phyloP scores from a whole-genome alignment of 2,888 invertebrate genomes.

The Lymantria monacha region DNA sequence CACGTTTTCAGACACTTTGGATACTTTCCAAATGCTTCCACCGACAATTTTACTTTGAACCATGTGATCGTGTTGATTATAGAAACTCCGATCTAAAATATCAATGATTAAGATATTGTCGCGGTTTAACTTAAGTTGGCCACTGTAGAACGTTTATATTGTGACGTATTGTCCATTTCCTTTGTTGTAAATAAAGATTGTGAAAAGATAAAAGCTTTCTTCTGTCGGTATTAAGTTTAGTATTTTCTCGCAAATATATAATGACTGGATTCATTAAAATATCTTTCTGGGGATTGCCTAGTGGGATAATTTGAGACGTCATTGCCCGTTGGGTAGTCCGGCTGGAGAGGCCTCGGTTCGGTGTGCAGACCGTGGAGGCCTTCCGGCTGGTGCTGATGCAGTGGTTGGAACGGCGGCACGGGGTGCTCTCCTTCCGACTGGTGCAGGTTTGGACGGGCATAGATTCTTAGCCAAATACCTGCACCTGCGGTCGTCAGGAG shows the following conservation, averaged over 20 bases:
- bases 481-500: too few species aligned
- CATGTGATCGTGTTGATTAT: constrained; percentile 34
- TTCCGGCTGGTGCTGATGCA: too few species aligned
- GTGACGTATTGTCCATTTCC: constrained; percentile 57
- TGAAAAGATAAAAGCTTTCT: constrained; percentile 32
- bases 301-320: too few species aligned
- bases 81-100: constrained; percentile 7
- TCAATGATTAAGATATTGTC: constrained; percentile 26
- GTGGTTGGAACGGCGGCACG: too few species aligned
- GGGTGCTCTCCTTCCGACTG: too few species aligned
- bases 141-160: constrained; percentile 32
- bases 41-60: constrained; percentile 38
- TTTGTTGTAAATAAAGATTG: constrained; percentile 50
- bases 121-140: constrained; percentile 39
- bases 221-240: constrained; percentile 23
- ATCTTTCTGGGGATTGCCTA: neutral
- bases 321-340: too few species aligned
- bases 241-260: constrained; percentile 21
- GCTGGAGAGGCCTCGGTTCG: too few species aligned
- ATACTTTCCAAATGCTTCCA: constrained; percentile 58
- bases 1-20: constrained; percentile 64
- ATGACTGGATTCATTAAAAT: neutral
- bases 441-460: too few species aligned
- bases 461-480: too few species aligned
- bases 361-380: too few species aligned